These are phyloP conservation scores for Solenopsis invicta DNA, from an alignment of 1,140 invertebrate species.

Conservation along the genomic window DNA sequence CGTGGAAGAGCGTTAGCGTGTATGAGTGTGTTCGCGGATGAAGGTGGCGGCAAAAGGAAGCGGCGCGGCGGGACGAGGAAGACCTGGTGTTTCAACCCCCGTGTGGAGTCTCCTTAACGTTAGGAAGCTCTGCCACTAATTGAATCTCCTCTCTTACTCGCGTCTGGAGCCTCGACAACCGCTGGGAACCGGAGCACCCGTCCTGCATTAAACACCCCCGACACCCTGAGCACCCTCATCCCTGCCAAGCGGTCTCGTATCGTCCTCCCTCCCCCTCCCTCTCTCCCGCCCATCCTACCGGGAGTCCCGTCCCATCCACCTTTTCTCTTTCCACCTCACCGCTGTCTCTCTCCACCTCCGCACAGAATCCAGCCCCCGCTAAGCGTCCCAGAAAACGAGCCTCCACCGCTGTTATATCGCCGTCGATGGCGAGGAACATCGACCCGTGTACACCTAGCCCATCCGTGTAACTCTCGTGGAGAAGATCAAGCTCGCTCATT, in stretches of 20 bases:
- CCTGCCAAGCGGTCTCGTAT: conserved; percentile 84
- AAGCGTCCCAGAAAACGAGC: conserved; percentile 63
- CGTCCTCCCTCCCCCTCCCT: conserved; percentile 74
- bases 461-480: conserved; percentile 31
- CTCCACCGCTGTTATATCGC: conserved; percentile 52
- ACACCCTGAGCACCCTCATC: conserved; percentile 84
- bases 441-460: conserved; percentile 59
- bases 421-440: conserved; percentile 64
- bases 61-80: neutral
- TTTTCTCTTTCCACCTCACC: conserved; percentile 65
- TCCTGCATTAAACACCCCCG: conserved; percentile 86
- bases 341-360: conserved; percentile 54
- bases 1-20: conserved; percentile 43
- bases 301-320: conserved; percentile 50
- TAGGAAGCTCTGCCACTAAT: conserved; percentile 86
- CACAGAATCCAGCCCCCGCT: conserved; percentile 69
- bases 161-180: conserved; percentile 85
- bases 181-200: conserved; percentile 85
- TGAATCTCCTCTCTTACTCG: conserved; percentile 86
- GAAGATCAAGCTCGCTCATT: conserved; percentile 51
- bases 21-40: conserved; percentile 42
- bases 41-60: conserved; percentile 35
- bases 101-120: conserved; percentile 86
- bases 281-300: conserved; percentile 28
- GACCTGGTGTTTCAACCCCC: conserved; percentile 59